Conservation (phyloP, 2,797 vertebrate genomes). For the Scolopax rusticola region DNA sequence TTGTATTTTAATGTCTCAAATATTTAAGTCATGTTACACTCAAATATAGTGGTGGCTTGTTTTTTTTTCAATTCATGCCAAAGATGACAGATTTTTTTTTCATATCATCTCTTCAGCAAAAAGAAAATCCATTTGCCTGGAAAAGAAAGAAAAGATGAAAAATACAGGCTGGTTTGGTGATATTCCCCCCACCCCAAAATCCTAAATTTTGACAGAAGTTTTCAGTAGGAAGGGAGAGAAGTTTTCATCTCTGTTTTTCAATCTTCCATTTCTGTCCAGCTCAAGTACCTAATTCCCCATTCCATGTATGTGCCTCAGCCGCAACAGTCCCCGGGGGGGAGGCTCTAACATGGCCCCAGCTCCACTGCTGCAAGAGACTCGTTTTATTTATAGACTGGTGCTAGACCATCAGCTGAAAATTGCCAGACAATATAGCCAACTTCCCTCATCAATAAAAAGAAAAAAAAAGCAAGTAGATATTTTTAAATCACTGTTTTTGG, state of each 20-base stretch:
- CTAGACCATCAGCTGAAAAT: not conserved
- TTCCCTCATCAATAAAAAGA: not conserved
- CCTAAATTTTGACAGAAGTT: not conserved
- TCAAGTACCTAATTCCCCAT: not conserved
- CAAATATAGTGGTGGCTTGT: not conserved
- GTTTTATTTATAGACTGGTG: not conserved
- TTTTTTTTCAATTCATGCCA: not conserved
- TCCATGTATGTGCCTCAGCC: not conserved
- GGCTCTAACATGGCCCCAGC: not conserved
- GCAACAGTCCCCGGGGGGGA: not conserved
- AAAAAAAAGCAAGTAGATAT: not conserved
- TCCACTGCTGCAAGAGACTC: not conserved
- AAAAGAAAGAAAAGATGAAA: not conserved
- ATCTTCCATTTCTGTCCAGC: not conserved
- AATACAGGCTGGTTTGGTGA: not conserved
- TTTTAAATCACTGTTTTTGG: not conserved
- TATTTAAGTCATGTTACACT: not conserved
- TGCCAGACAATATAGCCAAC: not conserved
- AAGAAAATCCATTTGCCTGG: not conserved
- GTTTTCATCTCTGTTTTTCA: not conserved
- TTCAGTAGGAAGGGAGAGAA: not conserved
- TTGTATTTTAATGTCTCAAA: not conserved
- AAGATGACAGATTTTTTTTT: not conserved
- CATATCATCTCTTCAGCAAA: not conserved
- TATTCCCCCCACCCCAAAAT: not conserved